These are phyloP conservation scores for Catostomus latipinnis DNA, from an alignment of 2,797 vertebrate species.

Conservation along the genomic window DNA sequence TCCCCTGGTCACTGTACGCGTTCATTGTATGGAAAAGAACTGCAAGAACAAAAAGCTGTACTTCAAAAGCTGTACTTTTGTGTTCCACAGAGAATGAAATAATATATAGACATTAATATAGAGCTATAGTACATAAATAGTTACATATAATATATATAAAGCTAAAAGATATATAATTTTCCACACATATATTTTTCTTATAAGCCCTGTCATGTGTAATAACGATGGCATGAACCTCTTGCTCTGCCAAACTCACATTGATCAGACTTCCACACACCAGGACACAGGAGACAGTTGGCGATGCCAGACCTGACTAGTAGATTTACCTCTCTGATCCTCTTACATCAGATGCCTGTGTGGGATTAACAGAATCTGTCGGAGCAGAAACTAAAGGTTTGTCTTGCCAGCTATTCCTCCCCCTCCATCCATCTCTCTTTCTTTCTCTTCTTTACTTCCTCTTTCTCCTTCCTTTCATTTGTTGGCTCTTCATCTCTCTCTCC, in stretches of 20 bases:
- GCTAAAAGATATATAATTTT: neutral
- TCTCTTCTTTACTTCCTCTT: neutral
- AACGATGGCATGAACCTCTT: neutral
- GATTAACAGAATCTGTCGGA: conserved; percentile 51
- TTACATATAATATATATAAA: no score
- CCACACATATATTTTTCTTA: neutral
- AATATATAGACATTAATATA: no score
- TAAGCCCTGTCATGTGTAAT: neutral
- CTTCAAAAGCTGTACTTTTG: no score
- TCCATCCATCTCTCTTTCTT: neutral
- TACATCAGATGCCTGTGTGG: conserved; percentile 47
- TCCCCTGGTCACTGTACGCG: no score
- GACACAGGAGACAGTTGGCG: conserved; percentile 21
- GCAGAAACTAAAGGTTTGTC: conserved; percentile 24
- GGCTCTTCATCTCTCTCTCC: neutral
- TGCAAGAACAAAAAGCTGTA: no score
- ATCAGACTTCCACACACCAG: neutral
- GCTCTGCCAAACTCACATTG: conserved; percentile 4
- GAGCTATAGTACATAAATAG: no score
- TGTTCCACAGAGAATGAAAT: no score
- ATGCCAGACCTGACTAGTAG: conserved; percentile 31
- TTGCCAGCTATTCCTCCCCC: conserved; percentile 14
- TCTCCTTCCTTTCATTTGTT: neutral
- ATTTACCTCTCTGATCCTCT: conserved; percentile 55
- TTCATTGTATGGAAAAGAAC: no score